These are phyloP conservation scores for Pristionchus entomophagus DNA, from an alignment of 2,888 invertebrate genomes.

Conservation along the genomic window DNA sequence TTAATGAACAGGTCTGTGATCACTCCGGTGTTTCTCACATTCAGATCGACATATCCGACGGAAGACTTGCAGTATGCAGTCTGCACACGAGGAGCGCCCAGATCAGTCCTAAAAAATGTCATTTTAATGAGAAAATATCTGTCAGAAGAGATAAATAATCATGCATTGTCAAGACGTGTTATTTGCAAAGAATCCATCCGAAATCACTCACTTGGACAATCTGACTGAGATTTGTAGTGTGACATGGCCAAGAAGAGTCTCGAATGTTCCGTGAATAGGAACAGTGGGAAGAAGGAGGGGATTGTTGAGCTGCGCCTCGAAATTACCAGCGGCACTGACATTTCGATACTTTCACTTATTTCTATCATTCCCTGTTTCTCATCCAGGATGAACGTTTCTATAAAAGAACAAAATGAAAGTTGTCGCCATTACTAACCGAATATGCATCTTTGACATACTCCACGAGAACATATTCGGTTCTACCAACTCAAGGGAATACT, in stretches of 20 bases:
- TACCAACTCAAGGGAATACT: constrained; percentile 71
- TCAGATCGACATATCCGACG: constrained; percentile 74
- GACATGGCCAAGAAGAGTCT: constrained; percentile 74
- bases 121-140: too few relatives aligned
- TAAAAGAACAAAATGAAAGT: neutral
- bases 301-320: constrained; percentile 71
- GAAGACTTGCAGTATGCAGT: constrained; percentile 68
- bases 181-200: neutral
- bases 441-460: constrained; percentile 75
- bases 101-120: constrained; percentile 60
- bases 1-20: constrained; percentile 75
- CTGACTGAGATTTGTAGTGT: constrained; percentile 72
- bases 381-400: neutral
- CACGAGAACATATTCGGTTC: constrained; percentile 73
- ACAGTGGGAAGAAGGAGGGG: constrained; percentile 73
- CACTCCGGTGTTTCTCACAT: constrained; percentile 74
- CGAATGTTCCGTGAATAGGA: constrained; percentile 73
- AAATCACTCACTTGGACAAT: constrained; percentile 54
- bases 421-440: constrained; percentile 57
- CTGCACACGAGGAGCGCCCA: constrained; percentile 73
- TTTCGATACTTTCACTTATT: neutral
- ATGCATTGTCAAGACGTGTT: neutral
- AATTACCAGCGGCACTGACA: constrained; percentile 72
- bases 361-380: neutral
- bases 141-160: too few relatives aligned